Conservation (phyloP, 2,113 vertebrate species). For the Lophochroa leadbeateri region DNA sequence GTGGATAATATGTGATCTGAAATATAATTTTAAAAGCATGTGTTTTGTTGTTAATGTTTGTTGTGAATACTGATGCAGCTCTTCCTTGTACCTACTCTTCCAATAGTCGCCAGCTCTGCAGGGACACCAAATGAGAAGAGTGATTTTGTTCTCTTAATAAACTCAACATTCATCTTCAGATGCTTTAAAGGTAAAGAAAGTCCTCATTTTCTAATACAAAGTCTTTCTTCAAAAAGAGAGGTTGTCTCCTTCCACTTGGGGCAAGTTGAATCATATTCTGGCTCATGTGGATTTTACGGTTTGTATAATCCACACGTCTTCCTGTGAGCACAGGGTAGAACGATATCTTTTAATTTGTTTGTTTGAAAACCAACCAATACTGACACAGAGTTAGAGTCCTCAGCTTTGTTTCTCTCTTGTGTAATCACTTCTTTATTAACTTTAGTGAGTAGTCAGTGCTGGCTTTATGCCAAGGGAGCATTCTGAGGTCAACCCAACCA, state of each 20-base stretch:
- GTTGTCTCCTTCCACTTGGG: not conserved
- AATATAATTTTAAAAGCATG: not conserved
- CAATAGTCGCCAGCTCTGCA: not conserved
- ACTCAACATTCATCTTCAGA: not conserved
- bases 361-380: constrained; percentile 10
- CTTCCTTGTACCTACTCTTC: not conserved
- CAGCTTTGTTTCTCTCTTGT: not conserved
- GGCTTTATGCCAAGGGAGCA: not conserved
- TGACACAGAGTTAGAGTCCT: not conserved
- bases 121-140: not conserved
- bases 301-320: not conserved
- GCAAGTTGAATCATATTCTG: not conserved
- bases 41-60: not conserved
- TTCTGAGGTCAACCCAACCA: not conserved
- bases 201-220: not conserved
- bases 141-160: not conserved
- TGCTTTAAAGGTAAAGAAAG: not conserved
- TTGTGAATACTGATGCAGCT: not conserved
- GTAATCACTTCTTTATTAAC: not conserved
- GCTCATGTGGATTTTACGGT: not conserved
- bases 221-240: not conserved
- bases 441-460: not conserved
- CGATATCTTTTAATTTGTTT: not conserved
- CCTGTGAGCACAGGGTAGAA: not conserved
- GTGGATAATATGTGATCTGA: not conserved